phyloP scores from a whole-genome alignment of 2,797 vertebrate genomes.

The Phataginus tetradactyla region DNA sequence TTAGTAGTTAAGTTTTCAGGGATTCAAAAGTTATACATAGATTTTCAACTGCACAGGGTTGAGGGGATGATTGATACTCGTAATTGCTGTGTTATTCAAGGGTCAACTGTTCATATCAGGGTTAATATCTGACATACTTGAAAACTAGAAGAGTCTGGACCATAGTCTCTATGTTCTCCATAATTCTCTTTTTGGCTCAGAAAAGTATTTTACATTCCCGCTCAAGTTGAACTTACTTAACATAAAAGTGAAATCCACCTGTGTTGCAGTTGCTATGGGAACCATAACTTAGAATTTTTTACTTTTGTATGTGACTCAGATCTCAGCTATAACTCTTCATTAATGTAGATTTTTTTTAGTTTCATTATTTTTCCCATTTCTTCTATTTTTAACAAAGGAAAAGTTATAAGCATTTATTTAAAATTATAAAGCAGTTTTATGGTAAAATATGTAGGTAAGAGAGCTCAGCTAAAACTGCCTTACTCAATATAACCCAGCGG shows the following conservation, averaged over 20 bases:
- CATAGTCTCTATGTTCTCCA: background rate
- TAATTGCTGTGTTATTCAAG: too few relatives aligned
- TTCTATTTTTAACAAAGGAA: constrained; percentile 59
- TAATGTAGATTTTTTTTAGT: constrained; percentile 53
- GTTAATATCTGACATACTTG: constrained; percentile 5
- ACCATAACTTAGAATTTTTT: constrained; percentile 62
- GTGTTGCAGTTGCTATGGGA: constrained; percentile 74
- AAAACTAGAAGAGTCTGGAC: background rate
- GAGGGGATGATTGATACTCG: too few relatives aligned
- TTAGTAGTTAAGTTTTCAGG: too few relatives aligned
- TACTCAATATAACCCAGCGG: background rate
- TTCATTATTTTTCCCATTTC: constrained; percentile 40
- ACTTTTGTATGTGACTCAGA: constrained; percentile 59
- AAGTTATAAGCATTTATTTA: constrained; percentile 36
- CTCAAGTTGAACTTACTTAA: constrained; percentile 75
- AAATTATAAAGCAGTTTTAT: constrained; percentile 30
- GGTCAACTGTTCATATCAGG: background rate
- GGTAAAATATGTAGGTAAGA: background rate
- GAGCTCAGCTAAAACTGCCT: background rate
- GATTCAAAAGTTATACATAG: too few relatives aligned
- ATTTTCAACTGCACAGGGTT: too few relatives aligned
- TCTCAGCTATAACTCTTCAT: constrained; percentile 66
- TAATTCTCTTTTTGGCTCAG: constrained; percentile 62
- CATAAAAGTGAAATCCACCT: constrained; percentile 73
- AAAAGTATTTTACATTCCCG: constrained; percentile 68